These are phyloP conservation scores for Nomada ruficornis DNA, from an alignment of 2,888 invertebrate genomes.

Conservation along the genomic window DNA sequence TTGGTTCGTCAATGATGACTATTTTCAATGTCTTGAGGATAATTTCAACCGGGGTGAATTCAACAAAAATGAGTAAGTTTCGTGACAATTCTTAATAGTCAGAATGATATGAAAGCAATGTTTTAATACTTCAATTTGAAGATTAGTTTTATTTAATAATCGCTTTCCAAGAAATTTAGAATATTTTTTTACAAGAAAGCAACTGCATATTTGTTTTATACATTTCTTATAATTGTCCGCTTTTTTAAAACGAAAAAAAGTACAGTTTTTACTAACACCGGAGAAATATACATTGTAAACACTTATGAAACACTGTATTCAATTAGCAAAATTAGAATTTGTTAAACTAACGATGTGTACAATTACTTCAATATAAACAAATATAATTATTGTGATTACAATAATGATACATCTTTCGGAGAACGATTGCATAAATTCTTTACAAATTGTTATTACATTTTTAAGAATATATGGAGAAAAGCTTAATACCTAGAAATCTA, in stretches of 20 bases:
- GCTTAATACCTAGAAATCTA: too few species aligned
- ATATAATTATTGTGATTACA: too few species aligned
- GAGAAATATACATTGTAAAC: too few species aligned
- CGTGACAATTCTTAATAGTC: background rate
- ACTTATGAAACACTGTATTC: too few species aligned
- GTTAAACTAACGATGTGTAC: too few species aligned
- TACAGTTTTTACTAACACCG: too few species aligned
- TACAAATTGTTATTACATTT: background rate
- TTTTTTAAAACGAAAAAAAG: background rate
- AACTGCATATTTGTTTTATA: background rate
- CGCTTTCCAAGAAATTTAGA: background rate
- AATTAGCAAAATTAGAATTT: too few species aligned
- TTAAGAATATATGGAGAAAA: background rate
- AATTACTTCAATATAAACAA: too few species aligned
- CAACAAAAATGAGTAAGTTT: conserved; percentile 80
- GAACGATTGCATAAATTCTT: too few species aligned
- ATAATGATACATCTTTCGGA: too few species aligned
- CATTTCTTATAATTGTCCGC: background rate
- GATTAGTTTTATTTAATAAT: too few species aligned
- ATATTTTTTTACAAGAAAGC: background rate
- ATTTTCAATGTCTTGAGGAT: conserved; percentile 75
- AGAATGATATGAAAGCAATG: background rate
- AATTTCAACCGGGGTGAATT: conserved; percentile 72
- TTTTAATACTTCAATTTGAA: background rate
- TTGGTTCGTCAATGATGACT: conserved; percentile 71